Base-by-base conservation (phyloP, 2,797 vertebrate genomes). In the Craterocephalus amniculus region DNA sequence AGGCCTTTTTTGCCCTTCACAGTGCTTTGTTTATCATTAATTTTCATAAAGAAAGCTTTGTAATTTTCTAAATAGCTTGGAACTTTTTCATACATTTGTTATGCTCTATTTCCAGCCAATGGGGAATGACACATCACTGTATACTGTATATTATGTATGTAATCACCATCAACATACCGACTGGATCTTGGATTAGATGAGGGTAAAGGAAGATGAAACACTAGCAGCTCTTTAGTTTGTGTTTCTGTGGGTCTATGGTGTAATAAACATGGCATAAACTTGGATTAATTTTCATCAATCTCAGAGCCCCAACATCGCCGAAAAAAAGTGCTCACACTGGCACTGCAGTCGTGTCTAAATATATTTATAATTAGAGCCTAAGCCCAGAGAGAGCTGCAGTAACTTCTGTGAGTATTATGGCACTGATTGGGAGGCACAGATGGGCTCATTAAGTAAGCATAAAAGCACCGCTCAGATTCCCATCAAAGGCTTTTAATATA, bases 361-460 rank as follows among this genome's bases (percentile, higher is more conserved):
- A 65, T 62, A 67, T 52, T 51, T 38, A 34, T 78, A 65, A 85
- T 84, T 78, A 78, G 63, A 79, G 60, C 45, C 70, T 66, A 55
- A 26, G 6, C 67, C 57, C n/a, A 27, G 34, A 67, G 59, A 64
- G 59, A 57, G 67, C 51, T 49, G 20, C 49, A 48, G 52, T 64
- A 66, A 66, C 65, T 72, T 76, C 52, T 24, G 31, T 73, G 35
- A 43, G 78, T 24, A 54, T 73, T 76, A 54, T 45, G 43, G 35
- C 34, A 22, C 7, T 78, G 67, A 83, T 68, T 55, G 38, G 35
- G 56, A 49, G 1, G 27, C 75, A 67, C 87, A 89, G 86, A 89
- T 83, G 87, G 81, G 58, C 64, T 77, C 75, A 58, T 80, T 62
- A 58, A 52, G 11, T 11, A 58, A 71, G 69, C 54, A 76, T 64